A percentile compares a stretch with the other conserved stretches of the same genome.
Evolutionary conservation across 2,888 invertebrate genomes (phyloP).

Genomic region (Strigamia transsilvanica): DNA sequence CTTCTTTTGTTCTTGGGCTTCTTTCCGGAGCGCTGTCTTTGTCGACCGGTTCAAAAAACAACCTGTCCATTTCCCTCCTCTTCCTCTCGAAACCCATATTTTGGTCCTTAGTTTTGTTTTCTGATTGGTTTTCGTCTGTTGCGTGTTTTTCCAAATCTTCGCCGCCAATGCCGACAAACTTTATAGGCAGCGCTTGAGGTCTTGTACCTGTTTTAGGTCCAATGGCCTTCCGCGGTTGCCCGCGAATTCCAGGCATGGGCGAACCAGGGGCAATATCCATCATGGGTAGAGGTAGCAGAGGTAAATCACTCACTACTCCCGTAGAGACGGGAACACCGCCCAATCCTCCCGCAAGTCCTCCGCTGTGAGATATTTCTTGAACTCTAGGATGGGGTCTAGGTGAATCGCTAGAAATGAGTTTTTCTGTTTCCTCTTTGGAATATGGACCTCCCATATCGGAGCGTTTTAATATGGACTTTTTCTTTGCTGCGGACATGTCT

Average conservation of each 20-base stretch:
- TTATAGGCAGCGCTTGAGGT: slow-evolving; percentile 62
- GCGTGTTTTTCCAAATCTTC: slow-evolving; percentile 56
- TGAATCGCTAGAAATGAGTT: slow-evolving; percentile 71
- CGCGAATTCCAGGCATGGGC: slow-evolving; percentile 32
- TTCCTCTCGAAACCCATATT: slow-evolving; percentile 13
- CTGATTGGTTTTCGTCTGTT: slow-evolving; percentile 64
- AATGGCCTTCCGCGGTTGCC: slow-evolving; percentile 53
- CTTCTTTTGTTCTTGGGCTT: slow-evolving; percentile 29
- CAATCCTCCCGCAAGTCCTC: background rate
- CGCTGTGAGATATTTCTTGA: slow-evolving; percentile 16
- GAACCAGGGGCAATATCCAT: slow-evolving; percentile 10
- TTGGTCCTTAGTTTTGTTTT: slow-evolving; percentile 63
- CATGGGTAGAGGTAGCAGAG: slow-evolving; percentile 51
- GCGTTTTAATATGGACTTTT: slow-evolving; percentile 81
- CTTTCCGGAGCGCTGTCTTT: slow-evolving; percentile 2
- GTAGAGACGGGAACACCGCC: slow-evolving; percentile 3
- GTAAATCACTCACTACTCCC: slow-evolving; percentile 51
- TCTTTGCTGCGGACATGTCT: slow-evolving; percentile 64
- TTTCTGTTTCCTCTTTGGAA: slow-evolving; percentile 75
- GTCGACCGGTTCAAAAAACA: background rate
- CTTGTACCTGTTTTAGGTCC: slow-evolving; percentile 59
- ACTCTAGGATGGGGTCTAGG: slow-evolving; percentile 26
- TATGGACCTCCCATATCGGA: slow-evolving; percentile 72
- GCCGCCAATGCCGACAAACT: slow-evolving; percentile 63
- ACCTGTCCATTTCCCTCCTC: slow-evolving; percentile 21